Evolutionary conservation across 2,888 invertebrate species (phyloP), one percentile per base, ranked within the genome.

Genomic region (Falcaria lacertinaria): DNA sequence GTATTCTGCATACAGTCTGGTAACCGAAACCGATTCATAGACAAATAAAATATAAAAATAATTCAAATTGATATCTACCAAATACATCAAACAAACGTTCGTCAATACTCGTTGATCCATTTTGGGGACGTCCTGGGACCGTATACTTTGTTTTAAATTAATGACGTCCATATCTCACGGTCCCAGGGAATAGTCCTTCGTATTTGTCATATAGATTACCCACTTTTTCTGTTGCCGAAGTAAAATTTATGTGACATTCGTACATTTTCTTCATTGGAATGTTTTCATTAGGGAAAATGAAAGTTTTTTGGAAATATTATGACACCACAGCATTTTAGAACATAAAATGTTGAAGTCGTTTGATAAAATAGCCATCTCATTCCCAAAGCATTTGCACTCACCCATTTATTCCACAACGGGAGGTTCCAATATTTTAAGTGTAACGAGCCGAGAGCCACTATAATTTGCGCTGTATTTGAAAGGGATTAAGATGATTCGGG

Each of bases 181-280:
- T 73, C 74, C 76, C 65, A 56, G 63, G 63, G 63, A 79, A 80
- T 74, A 61, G 78, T 61, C 80, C 78, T 74, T 69, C 69, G 69
- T 67, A 82, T 82, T 81, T 79, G 69, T 82, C 80, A 82, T 76
- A 79, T 73, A 80, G 78, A 81, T 81, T 80, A 73, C 75, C 72
- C 71, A 72, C 76, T 80, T 81, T 81, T 80, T 80, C 69, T 72
- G 70, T 71, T 71, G 64, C 65, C 63, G 62, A 62, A 66, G 56
- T 53, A 60, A 67, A 66, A 75, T 77, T 69, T 64, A 73, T 67
- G 65, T 60, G 63, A 60, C 64, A 60, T 69, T 61, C 64, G 60
- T 67, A 51, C 62, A 57, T 58, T 56, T 52, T 53, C 55, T 57
- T 61, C 54, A 56, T 59, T 47, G 44, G 47, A 48, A 34, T 33